Conservation (phyloP, 2,113 vertebrate species). For the Fregata magnificens region DNA sequence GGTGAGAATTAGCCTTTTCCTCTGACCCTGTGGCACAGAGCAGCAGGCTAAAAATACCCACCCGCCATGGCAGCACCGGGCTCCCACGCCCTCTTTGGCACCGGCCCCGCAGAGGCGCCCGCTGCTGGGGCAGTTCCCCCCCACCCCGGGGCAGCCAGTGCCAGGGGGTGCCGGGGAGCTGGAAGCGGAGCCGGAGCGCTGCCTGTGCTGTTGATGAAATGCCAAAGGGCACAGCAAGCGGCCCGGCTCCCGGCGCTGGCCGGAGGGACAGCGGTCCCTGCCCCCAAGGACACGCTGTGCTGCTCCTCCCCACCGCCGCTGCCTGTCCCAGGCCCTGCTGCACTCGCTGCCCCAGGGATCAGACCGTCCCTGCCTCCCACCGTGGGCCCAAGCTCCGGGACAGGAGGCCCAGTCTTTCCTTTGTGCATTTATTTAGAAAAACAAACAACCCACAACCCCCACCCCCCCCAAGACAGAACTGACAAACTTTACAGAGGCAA, state of each 20-base stretch:
- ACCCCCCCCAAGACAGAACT: neutral
- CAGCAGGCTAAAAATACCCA: neutral
- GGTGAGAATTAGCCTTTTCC: conserved; percentile 32
- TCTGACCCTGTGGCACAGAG: neutral
- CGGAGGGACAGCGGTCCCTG: neutral
- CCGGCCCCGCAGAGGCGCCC: rapidly evolving
- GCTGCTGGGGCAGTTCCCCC: neutral
- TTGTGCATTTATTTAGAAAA: conserved; percentile 64
- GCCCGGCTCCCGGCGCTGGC: neutral
- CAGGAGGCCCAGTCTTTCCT: neutral
- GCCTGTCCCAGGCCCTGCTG: neutral
- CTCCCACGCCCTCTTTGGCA: conserved; percentile 43
- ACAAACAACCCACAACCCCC: neutral
- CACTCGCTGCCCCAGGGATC: neutral
- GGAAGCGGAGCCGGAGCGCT: neutral
- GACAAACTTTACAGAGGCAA: conserved; percentile 44
- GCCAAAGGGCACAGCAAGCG: neutral
- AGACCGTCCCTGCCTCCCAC: neutral
- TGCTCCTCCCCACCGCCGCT: neutral
- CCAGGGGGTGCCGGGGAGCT: conserved; percentile 28
- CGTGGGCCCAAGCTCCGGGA: neutral
- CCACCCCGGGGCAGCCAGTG: neutral
- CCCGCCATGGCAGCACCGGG: neutral
- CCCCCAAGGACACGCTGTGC: neutral
- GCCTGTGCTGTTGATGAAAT: neutral